Conservation (phyloP, 2,888 invertebrate species). For the Scaptomyza parva region DNA sequence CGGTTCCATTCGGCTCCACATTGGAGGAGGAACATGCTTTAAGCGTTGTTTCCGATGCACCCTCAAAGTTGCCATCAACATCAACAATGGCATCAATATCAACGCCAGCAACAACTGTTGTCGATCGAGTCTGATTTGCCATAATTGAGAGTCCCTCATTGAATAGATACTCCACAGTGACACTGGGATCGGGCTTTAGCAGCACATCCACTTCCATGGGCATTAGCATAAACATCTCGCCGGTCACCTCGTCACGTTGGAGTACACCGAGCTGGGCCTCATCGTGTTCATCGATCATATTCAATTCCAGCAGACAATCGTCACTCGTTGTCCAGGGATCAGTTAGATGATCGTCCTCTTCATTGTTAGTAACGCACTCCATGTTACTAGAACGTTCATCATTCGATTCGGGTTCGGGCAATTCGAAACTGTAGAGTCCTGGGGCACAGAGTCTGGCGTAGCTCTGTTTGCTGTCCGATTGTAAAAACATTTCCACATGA, state of each 20-base stretch:
- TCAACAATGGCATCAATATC: neutral
- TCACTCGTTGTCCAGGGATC: conserved; percentile 26
- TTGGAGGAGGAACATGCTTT: neutral
- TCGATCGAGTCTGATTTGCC: neutral
- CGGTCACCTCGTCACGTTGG: conserved; percentile 35
- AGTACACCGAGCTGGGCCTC: conserved; percentile 19
- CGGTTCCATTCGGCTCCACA: neutral
- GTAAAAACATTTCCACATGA: conserved; percentile 32
- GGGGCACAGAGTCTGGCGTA: conserved; percentile 34
- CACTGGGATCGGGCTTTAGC: conserved; percentile 5
- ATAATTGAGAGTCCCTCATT: neutral
- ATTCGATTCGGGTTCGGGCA: conserved; percentile 28
- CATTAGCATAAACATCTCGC: conserved; percentile 52
- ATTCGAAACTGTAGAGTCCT: conserved; percentile 37
- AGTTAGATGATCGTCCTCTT: conserved; percentile 1
- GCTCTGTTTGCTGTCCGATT: conserved; percentile 15
- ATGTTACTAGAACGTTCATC: no score
- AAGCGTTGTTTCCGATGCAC: conserved; percentile 22
- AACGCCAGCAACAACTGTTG: neutral
- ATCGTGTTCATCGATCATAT: conserved; percentile 18
- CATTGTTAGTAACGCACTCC: neutral
- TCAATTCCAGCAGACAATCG: conserved; percentile 6
- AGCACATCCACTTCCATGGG: conserved; percentile 48
- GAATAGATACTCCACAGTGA: neutral
- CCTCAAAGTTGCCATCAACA: neutral